phyloP scores from a whole-genome alignment of 2,113 vertebrate genomes.

The Vicugna pacos region DNA sequence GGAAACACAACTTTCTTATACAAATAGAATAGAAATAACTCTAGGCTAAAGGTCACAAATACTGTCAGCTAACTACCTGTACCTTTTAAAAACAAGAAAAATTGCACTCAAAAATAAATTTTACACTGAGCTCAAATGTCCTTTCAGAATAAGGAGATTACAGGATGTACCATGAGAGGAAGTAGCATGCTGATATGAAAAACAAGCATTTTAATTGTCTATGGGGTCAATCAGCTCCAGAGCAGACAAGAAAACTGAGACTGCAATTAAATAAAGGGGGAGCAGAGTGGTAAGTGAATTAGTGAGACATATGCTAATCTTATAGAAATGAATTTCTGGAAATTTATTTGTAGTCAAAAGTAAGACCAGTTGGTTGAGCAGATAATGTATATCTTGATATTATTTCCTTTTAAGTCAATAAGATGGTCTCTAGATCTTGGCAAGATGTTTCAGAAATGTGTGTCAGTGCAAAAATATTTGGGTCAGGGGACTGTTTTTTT shows the following conservation, averaged over 20 bases:
- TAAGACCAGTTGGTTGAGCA: neutral
- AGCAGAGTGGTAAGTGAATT: neutral
- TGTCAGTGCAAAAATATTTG: neutral
- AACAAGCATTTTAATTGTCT: neutral
- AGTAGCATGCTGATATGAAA: neutral
- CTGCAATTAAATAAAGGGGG: neutral
- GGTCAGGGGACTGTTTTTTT: fast-evolving
- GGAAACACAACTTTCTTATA: too few species aligned
- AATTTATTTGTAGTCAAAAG: neutral
- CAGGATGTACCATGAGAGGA: too few species aligned
- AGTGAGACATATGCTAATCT: neutral
- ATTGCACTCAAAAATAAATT: too few species aligned
- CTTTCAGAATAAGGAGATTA: too few species aligned
- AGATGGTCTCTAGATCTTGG: neutral
- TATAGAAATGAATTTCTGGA: neutral
- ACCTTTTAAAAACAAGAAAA: too few species aligned
- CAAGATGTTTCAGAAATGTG: neutral
- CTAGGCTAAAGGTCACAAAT: too few species aligned
- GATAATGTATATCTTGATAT: neutral
- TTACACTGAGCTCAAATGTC: too few species aligned
- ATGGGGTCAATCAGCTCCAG: neutral
- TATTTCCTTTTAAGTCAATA: neutral
- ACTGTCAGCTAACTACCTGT: too few species aligned
- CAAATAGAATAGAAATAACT: too few species aligned
- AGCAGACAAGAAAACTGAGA: neutral